Conservation (phyloP, 2,797 vertebrate genomes). For the Gorsachius magnificus region DNA sequence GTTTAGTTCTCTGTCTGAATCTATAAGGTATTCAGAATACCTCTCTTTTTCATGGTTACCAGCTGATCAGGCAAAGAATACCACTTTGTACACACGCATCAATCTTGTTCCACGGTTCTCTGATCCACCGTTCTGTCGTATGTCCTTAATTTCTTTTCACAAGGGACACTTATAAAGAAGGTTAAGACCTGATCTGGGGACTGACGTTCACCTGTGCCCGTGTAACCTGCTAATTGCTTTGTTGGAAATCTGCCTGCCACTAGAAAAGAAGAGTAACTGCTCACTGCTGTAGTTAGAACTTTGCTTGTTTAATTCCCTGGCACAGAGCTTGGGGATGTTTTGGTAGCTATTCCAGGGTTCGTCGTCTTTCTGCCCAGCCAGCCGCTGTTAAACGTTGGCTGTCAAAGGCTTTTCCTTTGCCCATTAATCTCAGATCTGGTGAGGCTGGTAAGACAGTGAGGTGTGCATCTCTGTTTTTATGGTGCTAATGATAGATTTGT, state of each 20-base stretch:
- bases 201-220: background rate
- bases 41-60: background rate
- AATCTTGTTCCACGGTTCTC: background rate
- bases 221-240: background rate
- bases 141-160: background rate
- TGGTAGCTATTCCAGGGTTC: background rate
- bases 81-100: background rate
- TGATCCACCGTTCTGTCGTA: background rate
- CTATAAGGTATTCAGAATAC: background rate
- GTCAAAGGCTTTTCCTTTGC: background rate
- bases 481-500: constrained; percentile 1
- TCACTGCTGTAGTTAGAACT: background rate
- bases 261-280: background rate
- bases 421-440: background rate
- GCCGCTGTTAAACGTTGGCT: background rate
- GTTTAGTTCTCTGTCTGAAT: background rate
- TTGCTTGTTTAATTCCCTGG: background rate
- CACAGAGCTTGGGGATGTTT: background rate
- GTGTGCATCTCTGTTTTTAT: constrained; percentile 24
- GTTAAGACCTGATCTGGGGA: background rate
- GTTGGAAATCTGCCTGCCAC: background rate
- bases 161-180: background rate
- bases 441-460: background rate
- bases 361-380: background rate
- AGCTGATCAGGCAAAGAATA: background rate